Evolutionary conservation across 2,797 vertebrate genomes (phyloP), one percentile per base, ranked within the genome.

Genomic region (Carcharodon carcharias): DNA sequence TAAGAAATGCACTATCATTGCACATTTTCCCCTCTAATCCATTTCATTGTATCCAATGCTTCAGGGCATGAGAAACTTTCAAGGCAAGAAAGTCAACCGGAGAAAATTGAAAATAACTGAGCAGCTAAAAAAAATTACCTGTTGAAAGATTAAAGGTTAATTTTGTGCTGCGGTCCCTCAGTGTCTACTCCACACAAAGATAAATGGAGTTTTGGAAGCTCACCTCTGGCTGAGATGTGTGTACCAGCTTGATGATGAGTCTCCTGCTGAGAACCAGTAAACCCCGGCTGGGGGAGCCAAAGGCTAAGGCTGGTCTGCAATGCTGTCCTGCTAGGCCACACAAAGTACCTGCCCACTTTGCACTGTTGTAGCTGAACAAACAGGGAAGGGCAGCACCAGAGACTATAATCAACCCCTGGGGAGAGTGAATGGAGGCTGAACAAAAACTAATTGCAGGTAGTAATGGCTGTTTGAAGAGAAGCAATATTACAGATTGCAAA

Each of bases 391-490:
- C 94, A 73, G 67, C 67, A 77, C 69, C 69, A 56, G 77, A 77
- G 45, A 95, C 94, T 95, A 73, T 95, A 95, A 95, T 95, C 94
- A 77, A 95, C 31, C 77, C 94, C 69, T 73, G 94, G 50, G 94
- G 94, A 95, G 94, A 95, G 69, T 95, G 94, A 77, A 95, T 95
- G 69, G 69, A 95, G 94, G 45, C 50, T 18, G 94, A 95, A 95
- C 94, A 95, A 95, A 93, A 95, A 73, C 94, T n/a, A 95, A 73
- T 95, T 95, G 94, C 31, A 95, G 94, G 94, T 95, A 95, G 94
- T 95, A 95, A 95, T 73, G 50, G 50, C 69, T 73, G 94, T 77
- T 95, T 77, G 69, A 95, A 95, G 94, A 95, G 67, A 56, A 56
- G 94, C 69, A 73, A 95, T 73, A 58, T 56, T 95, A 35, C 94